Percentiles rank a stretch among this genome's conserved stretches.
phyloP scores from a whole-genome alignment of 2,797 vertebrate genomes.

The Balearica regulorum region DNA sequence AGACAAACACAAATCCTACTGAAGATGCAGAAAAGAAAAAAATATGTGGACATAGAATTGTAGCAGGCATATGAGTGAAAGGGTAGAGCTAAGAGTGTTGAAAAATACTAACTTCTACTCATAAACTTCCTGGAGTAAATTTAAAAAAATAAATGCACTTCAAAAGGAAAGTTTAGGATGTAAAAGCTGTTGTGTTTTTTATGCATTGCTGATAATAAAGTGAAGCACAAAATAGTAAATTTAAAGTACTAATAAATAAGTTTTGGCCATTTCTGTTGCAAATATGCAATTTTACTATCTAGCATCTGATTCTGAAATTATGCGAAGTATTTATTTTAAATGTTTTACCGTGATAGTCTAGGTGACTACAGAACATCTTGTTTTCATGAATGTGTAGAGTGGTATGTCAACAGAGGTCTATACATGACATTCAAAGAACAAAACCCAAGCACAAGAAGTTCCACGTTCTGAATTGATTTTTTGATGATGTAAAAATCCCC shows the following conservation, averaged over 20 bases:
- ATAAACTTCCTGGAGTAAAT: neutral
- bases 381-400: constrained; percentile 58
- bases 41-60: too few species aligned
- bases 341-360: constrained; percentile 37
- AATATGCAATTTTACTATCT: neutral
- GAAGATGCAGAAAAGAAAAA: neutral
- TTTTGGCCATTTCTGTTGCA: neutral
- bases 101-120: neutral
- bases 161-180: neutral
- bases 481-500: neutral
- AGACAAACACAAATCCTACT: neutral
- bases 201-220: neutral
- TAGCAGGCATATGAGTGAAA: neutral
- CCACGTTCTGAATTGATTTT: constrained; percentile 24
- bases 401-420: constrained; percentile 59
- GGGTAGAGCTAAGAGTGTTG: neutral
- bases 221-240: neutral
- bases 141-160: neutral
- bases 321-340: constrained; percentile 60
- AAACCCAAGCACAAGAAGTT: constrained; percentile 35
- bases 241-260: neutral
- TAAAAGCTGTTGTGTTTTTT: neutral
- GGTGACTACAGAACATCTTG: constrained; percentile 64
- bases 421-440: constrained; percentile 33
- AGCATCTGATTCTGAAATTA: constrained; percentile 70